phyloP scores from a whole-genome alignment of 2,797 vertebrate genomes.

The Agapornis canus region DNA sequence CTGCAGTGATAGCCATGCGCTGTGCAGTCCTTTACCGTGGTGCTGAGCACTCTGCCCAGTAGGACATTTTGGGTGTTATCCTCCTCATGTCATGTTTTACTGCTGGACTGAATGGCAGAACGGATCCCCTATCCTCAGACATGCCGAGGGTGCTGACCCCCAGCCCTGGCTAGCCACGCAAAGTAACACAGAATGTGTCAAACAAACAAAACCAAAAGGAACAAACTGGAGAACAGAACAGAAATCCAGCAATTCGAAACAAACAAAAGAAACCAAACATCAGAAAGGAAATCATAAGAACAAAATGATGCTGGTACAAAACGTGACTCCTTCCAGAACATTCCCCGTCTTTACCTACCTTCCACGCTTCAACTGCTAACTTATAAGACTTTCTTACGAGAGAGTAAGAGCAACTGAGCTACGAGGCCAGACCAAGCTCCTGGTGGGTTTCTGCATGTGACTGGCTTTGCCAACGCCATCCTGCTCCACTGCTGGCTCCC shows the following conservation, averaged over 20 bases:
- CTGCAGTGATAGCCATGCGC: not conserved
- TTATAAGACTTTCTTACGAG: slow-evolving; percentile 80
- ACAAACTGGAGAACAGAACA: slow-evolving; percentile 20
- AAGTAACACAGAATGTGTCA: slow-evolving; percentile 12
- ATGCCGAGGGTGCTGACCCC: not conserved
- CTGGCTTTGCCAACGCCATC: not conserved
- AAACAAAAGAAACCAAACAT: slow-evolving; percentile 22
- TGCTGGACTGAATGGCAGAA: not conserved
- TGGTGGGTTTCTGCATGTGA: slow-evolving; percentile 68
- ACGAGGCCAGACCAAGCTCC: slow-evolving; percentile 71
- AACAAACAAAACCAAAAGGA: slow-evolving; percentile 32
- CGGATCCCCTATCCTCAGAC: not conserved
- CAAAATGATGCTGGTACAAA: slow-evolving; percentile 69
- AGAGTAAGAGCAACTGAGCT: slow-evolving; percentile 57
- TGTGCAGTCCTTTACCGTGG: not conserved
- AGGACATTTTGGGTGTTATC: not conserved
- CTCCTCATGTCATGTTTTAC: not conserved
- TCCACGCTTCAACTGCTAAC: slow-evolving; percentile 78
- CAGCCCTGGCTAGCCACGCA: slow-evolving; percentile 68
- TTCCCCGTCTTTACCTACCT: slow-evolving; percentile 82
- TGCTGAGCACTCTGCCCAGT: not conserved
- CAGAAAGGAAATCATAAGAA: slow-evolving; percentile 81
- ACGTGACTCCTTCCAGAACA: slow-evolving; percentile 71
- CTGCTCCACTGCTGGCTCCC: not conserved
- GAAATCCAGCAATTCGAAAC: slow-evolving; percentile 75